Percentiles rank a stretch among this genome's conserved stretches.
phyloP scores from a whole-genome alignment of 2,888 invertebrate species.

The Sceliomorpha sp. region DNA sequence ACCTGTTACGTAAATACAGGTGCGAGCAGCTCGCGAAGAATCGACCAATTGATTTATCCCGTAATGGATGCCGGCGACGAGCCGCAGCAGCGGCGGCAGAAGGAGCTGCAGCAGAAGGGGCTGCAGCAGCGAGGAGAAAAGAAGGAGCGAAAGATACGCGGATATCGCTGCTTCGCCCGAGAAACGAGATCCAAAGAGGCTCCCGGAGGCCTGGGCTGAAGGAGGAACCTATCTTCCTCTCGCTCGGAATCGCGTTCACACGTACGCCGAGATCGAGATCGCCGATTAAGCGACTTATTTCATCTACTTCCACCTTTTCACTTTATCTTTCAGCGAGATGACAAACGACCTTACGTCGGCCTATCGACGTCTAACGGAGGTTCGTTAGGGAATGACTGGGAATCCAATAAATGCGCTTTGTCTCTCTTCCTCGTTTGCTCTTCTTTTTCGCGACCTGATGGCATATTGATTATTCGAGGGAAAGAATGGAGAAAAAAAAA shows the following conservation, averaged over 20 bases:
- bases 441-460: slow-evolving; percentile 1
- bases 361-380: slow-evolving; percentile 3
- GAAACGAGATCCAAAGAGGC: too few relatives aligned
- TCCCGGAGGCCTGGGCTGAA: too few relatives aligned
- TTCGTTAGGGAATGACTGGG: slow-evolving; percentile 35
- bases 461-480: slow-evolving; percentile 4
- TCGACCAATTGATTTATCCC: slow-evolving; percentile 51
- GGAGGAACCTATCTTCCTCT: too few relatives aligned
- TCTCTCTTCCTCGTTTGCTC: slow-evolving; percentile 5
- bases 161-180: too few relatives aligned
- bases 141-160: too few relatives aligned
- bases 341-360: slow-evolving; percentile 3
- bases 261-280: slow-evolving; percentile 44
- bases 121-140: too few relatives aligned
- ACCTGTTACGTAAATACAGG: slow-evolving; percentile 55
- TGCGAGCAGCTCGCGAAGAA: slow-evolving; percentile 34
- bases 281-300: slow-evolving; percentile 35
- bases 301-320: slow-evolving; percentile 3
- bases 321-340: slow-evolving; percentile 1
- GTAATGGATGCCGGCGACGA: slow-evolving; percentile 21
- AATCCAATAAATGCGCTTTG: slow-evolving; percentile 28
- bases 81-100: too few relatives aligned
- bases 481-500: background rate
- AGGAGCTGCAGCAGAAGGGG: too few relatives aligned
- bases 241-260: slow-evolving; percentile 38